phyloP scores from a whole-genome alignment of 2,113 vertebrate genomes.

The Hyaena hyaena region DNA sequence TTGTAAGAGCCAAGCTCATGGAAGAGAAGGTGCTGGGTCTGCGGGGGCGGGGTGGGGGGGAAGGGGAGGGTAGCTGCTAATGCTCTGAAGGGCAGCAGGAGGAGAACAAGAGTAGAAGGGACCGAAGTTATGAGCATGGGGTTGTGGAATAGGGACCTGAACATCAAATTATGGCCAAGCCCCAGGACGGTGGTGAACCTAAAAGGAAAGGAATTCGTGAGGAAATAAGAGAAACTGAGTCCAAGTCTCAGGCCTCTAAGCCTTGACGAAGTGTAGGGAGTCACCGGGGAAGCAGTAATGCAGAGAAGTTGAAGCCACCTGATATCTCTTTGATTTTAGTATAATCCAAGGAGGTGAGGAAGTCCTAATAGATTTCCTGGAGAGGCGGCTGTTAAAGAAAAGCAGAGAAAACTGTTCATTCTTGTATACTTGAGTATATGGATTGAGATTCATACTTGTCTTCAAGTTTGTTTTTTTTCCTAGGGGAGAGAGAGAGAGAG shows the following conservation, averaged over 20 bases:
- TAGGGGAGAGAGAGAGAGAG: too few relatives aligned
- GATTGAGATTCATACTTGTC: not conserved
- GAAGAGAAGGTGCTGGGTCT: not conserved
- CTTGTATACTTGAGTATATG: not conserved
- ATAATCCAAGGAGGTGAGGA: not conserved
- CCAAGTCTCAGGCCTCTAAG: not conserved
- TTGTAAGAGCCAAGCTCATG: not conserved
- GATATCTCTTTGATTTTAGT: not conserved
- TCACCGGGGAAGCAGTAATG: not conserved
- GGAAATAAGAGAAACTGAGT: not conserved
- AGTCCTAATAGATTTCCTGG: not conserved
- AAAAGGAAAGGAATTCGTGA: not conserved
- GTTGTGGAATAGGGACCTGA: not conserved
- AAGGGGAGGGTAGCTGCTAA: not conserved
- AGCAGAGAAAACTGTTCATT: not conserved
- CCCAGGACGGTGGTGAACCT: not conserved
- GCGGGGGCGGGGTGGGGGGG: too few relatives aligned
- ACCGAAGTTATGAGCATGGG: not conserved
- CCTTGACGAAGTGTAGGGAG: not conserved
- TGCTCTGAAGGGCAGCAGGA: not conserved
- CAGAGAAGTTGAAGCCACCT: not conserved
- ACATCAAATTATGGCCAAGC: not conserved
- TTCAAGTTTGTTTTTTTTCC: not conserved
- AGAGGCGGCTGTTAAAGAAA: not conserved
- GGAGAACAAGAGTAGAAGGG: not conserved